Base-by-base conservation (phyloP, 2,888 invertebrate genomes). In the Reticulitermes lucifugus region DNA sequence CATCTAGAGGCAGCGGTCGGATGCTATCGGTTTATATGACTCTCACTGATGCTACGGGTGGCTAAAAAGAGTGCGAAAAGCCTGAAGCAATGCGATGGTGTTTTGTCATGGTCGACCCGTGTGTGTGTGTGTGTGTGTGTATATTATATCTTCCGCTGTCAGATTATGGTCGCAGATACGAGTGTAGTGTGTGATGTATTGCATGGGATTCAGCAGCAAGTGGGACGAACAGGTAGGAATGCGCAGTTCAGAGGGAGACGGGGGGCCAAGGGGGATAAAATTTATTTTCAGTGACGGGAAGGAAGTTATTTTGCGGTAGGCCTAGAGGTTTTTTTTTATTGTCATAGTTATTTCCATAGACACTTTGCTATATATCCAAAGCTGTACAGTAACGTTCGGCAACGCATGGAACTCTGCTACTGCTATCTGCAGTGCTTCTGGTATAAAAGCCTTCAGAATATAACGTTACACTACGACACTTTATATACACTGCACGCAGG, bases 101-200 rank as follows among this genome's bases (percentile, higher is more conserved):
- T 65, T 65, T 65, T 65, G 65, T 65, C 65, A 65, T 25, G 65
- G 65, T 25, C 65, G 65, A 65, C n/a, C 65, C 60, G 35, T 35
- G 35, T 35, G 35, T 35, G 35, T 35, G 60, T 6, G 6, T 18
- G 6, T 21, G 21, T 60, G 25, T 65, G 12, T 65, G 65, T 65
- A 25, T 65, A 25, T 65, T 65, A 25, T 65, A 65, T 65, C 65
- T 65, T 65, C 65, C 65, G 65, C 65, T 65, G 65, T 65, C 65
- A 65, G 65, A 65, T 65, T 65, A 65, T 65, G 65, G 65, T 25
- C 18, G 60, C 65, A 65, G 65, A 65, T 65, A 65, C 25, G 25
- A 65, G 25, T 25, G 65, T 7, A 25, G 55, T 1, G 65, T n/a
- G 25, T 65, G 65, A 65, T 65, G 65, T 65, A 65, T 65, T n/a